Evolutionary conservation across 2,888 invertebrate genomes (phyloP), one percentile per base, ranked within the genome.

Genomic region (Leuctra nigra): DNA sequence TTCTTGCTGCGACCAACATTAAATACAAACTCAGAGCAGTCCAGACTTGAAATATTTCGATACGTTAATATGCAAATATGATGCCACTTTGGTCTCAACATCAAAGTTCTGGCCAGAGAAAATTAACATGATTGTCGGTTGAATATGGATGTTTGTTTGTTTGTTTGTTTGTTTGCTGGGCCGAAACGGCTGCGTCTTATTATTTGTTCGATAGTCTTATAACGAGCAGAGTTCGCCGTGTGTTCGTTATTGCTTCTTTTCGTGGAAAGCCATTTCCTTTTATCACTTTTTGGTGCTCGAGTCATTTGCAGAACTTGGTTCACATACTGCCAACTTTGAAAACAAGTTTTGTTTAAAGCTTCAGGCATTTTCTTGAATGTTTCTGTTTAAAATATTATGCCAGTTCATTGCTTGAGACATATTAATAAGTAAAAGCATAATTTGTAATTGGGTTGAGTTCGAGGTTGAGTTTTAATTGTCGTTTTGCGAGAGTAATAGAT

Each of bases 191-290:
- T 50, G 50, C 50, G 50, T 50, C 50, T 50, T 50, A 50, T 50
- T 50, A 35, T 50, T 35, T 50, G 35, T 33, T 29, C 36, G 50
- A 50, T 50, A 33, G 50, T n/a, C 9, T 18, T 22, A 44, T 44
- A 44, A 44, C 44, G 23, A 44, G 44, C 23, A 9, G n/a, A 18
- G 50, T 35, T 35, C 33, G 50, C 50, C 50, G 50, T 33, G 50
- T 50, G 50, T 50, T 50, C 50, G 50, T 50, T 50, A 50, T 50
- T 50, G 50, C 50, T 33, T 50, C 50, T 29, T 33, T 50, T 33
- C 16, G 50, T 22, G 33, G 50, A 22, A 50, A 50, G 50, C 50
- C 29, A 50, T 50, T 50, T 50, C 22, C 50, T 50, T 50, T 50
- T 50, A 50, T 50, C 50, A 50, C 50, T 50, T 50, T 50, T 50